Percentiles rank a stretch among this genome's conserved stretches.
phyloP scores from a whole-genome alignment of 1,140 invertebrate species.

The Conopomorpha cramerella region DNA sequence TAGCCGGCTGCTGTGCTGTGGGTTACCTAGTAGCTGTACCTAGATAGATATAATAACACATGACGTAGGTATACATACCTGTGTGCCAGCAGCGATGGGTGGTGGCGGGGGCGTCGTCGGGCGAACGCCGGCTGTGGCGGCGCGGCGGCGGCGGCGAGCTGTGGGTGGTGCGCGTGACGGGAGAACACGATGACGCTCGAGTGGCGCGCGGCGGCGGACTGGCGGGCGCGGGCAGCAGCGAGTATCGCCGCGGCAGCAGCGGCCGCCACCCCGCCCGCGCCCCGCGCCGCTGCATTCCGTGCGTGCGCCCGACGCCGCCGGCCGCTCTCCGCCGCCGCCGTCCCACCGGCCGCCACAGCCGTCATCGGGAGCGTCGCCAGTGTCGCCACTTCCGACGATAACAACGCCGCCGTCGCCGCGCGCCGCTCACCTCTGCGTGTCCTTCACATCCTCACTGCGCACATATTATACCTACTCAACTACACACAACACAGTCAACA shows the following conservation, averaged over 20 bases:
- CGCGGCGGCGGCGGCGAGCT: slow-evolving; percentile 13
- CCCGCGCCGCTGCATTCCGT: slow-evolving; percentile 37
- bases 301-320: slow-evolving; percentile 33
- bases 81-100: slow-evolving; percentile 15
- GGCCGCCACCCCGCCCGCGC: slow-evolving; percentile 30
- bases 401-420: slow-evolving; percentile 16
- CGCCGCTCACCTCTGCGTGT: slow-evolving; percentile 29
- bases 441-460: slow-evolving; percentile 17
- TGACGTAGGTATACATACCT: slow-evolving; percentile 39
- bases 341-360: slow-evolving; percentile 12
- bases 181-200: slow-evolving; percentile 48
- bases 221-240: slow-evolving; percentile 33
- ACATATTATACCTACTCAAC: slow-evolving; percentile 8
- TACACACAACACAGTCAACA: background rate
- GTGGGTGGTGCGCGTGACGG: slow-evolving; percentile 36
- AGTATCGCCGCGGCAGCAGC: slow-evolving; percentile 30
- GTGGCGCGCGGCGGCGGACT: slow-evolving; percentile 26
- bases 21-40: slow-evolving; percentile 3
- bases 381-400: slow-evolving; percentile 18
- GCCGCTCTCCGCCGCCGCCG: slow-evolving; percentile 18
- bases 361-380: slow-evolving; percentile 25
- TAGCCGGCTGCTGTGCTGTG: slow-evolving; percentile 1
- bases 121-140: no score
- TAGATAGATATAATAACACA: slow-evolving; percentile 10
- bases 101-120: no score